Percentiles rank a stretch among this genome's conserved stretches.
Evolutionary conservation across 2,797 vertebrate genomes (phyloP).

Genomic region (Acanthis flammea): DNA sequence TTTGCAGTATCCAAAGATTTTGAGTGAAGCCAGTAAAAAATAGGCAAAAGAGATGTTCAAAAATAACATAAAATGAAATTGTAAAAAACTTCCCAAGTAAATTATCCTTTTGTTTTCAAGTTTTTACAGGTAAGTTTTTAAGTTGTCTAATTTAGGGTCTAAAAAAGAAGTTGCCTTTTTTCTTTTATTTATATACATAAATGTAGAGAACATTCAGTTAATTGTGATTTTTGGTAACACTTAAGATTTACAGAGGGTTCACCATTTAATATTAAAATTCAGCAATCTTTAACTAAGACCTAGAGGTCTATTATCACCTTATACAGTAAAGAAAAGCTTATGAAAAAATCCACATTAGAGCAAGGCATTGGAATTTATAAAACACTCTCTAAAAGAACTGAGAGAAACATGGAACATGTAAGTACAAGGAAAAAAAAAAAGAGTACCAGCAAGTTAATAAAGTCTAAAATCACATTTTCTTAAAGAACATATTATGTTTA

Average conservation of each 20-base stretch:
- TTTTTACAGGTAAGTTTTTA: background rate
- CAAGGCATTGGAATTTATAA: background rate
- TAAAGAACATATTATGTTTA: conserved; percentile 1
- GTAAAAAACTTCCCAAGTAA: background rate
- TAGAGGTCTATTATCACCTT: background rate
- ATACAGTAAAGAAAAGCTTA: background rate
- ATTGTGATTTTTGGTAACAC: background rate
- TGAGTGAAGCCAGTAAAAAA: conserved; percentile 4
- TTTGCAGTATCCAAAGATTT: background rate
- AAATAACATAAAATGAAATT: background rate
- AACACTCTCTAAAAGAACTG: conserved; percentile 12
- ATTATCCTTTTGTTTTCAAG: background rate
- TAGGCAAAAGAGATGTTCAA: background rate
- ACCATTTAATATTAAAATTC: background rate
- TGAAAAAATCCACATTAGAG: background rate
- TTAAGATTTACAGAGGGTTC: background rate
- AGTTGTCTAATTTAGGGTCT: background rate
- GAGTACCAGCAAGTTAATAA: conserved; percentile 3
- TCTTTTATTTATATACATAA: conserved; percentile 7
- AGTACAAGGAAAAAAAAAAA: background rate
- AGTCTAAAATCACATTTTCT: background rate
- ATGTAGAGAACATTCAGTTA: background rate
- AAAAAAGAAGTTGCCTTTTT: background rate
- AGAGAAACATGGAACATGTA: background rate
- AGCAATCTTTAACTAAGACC: background rate